These are phyloP conservation scores for Lasioglossum oenotherae DNA, from an alignment of 2,888 invertebrate species.

Conservation along the genomic window DNA sequence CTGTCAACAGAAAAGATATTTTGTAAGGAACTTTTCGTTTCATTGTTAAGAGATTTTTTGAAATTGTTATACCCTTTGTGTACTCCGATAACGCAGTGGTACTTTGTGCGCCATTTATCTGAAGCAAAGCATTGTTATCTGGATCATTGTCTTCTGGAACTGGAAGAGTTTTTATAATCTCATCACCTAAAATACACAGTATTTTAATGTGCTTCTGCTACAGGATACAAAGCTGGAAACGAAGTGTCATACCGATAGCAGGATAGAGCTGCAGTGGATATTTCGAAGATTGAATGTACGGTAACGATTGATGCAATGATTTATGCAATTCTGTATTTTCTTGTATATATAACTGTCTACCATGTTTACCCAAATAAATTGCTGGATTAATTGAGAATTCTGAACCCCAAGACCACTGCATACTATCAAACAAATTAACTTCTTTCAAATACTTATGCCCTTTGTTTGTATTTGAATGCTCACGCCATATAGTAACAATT, in stretches of 20 bases:
- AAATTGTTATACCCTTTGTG: conserved; percentile 86
- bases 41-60: background rate
- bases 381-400: conserved; percentile 86
- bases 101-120: conserved; percentile 81
- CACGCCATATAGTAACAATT: conserved; percentile 95
- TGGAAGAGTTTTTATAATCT: conserved; percentile 51
- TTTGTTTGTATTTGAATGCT: conserved; percentile 84
- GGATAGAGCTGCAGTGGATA: conserved; percentile 92
- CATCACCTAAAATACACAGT: conserved; percentile 58
- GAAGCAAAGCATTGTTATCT: conserved; percentile 42
- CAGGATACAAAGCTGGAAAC: background rate
- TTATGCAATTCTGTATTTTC: conserved; percentile 75
- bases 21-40: background rate
- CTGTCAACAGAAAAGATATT: conserved; percentile 79
- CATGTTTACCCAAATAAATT: conserved; percentile 94
- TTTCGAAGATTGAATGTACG: conserved; percentile 76
- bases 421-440: conserved; percentile 90
- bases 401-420: conserved; percentile 84
- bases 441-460: conserved; percentile 85
- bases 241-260: conserved; percentile 84
- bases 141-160: conserved; percentile 34
- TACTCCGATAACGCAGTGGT: conserved; percentile 90
- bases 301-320: conserved; percentile 66
- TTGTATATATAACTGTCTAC: conserved; percentile 88
- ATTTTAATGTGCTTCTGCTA: background rate